phyloP scores from a whole-genome alignment of 2,797 vertebrate genomes.

The Sebastes itinus region DNA sequence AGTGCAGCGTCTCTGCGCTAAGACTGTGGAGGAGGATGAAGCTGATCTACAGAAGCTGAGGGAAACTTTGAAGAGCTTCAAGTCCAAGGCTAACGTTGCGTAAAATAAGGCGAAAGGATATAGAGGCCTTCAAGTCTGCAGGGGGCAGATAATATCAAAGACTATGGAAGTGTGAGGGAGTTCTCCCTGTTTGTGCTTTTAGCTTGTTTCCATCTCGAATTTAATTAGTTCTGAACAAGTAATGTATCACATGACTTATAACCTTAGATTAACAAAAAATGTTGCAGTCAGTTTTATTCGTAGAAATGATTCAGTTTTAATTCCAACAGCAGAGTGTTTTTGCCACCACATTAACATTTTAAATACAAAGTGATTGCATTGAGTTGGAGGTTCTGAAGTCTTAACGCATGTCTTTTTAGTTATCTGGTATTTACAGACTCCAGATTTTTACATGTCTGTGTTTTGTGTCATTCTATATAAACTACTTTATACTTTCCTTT shows the following conservation, averaged over 20 bases:
- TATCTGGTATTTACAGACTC: neutral
- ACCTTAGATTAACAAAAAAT: neutral
- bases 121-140: neutral
- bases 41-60: conserved; percentile 50
- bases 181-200: neutral
- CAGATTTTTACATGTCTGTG: neutral
- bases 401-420: neutral
- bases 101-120: conserved; percentile 4
- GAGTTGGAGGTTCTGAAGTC: neutral
- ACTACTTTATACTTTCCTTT: neutral
- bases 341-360: neutral
- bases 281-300: neutral
- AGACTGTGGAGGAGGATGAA: conserved; percentile 65
- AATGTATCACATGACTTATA: neutral
- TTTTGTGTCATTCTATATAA: neutral
- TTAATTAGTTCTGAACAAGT: neutral
- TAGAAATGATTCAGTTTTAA: conserved; percentile 3
- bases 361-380: neutral
- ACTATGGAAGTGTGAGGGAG: neutral
- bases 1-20: conserved; percentile 54
- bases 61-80: conserved; percentile 54
- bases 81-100: conserved; percentile 37
- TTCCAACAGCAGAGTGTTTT: neutral
- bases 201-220: neutral
- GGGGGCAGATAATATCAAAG: neutral